These are phyloP conservation scores for Bubo blakistoni DNA, from an alignment of 2,113 vertebrate species.

Conservation along the genomic window DNA sequence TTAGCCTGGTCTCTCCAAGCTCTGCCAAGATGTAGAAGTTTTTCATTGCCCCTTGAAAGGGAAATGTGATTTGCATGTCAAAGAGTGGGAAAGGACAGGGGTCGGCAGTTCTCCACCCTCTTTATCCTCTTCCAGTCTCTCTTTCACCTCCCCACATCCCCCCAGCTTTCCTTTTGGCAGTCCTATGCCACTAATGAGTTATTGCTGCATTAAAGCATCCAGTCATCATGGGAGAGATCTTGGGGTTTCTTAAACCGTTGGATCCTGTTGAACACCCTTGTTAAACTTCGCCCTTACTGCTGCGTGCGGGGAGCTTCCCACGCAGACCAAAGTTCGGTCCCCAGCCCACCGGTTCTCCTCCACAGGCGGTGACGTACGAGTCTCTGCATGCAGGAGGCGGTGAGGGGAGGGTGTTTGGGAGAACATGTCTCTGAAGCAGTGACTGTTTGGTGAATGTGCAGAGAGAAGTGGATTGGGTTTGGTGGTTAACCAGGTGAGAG, in stretches of 20 bases:
- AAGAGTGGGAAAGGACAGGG: neutral
- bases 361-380: slow-evolving; percentile 31
- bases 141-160: neutral
- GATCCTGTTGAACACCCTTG: neutral
- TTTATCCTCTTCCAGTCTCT: neutral
- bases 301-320: slow-evolving; percentile 55
- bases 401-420: slow-evolving; percentile 34
- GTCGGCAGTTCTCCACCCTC: neutral
- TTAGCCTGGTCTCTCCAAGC: neutral
- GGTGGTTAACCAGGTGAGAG: neutral
- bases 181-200: fast-evolving
- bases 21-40: neutral
- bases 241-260: neutral
- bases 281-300: slow-evolving; percentile 15
- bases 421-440: slow-evolving; percentile 3
- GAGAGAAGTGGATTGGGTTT: neutral
- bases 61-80: slow-evolving; percentile 6
- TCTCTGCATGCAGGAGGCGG: slow-evolving; percentile 17
- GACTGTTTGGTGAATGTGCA: neutral
- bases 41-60: neutral
- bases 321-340: slow-evolving; percentile 31
- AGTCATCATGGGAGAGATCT: neutral
- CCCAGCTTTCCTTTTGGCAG: neutral
- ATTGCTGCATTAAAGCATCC: fast-evolving
- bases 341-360: slow-evolving; percentile 50